Base-by-base conservation (phyloP, 2,113 vertebrate genomes). In the Phalacrocorax brasilianus region DNA sequence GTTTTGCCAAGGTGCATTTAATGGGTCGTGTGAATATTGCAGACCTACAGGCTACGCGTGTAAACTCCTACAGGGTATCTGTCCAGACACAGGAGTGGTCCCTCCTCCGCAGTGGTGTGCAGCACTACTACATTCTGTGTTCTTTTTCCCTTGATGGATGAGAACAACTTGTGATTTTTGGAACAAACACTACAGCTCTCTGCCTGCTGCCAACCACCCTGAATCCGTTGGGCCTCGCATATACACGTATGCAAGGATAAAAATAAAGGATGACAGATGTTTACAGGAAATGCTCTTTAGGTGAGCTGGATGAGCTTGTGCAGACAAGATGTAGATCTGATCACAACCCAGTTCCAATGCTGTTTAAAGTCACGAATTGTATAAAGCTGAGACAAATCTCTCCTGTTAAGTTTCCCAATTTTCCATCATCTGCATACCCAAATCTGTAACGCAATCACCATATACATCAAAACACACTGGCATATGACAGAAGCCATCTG, bases 251-350 rank as follows among this genome's bases (percentile, higher is more conserved):
- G 14, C 21, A 55, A 74, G 45, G 47, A 74, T 55, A 81, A 84
- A 66, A 86, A 78, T 44, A 85, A 73, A 13, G 1, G 6, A 40
- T 61, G 84, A 63, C 44, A 92, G 35, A 55, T 56, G n/a, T 70
- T 91, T 30, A 63, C 61, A 89, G 85, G 71, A 68, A 87, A 71
- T 9, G 32, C 42, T 85, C 80, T 55, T 67, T 23, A 71, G 65
- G 80, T 89, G 77, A 91, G 87, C 73, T 89, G 68, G 55, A 65
- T 52, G 30, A 91, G 84, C 87, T 22, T 45, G 45, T 87, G 71
- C 44, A 55, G 23, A 85, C 66, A 71, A 71, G 61, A 62, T 28
- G 30, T 20, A 70, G 73, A 52, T 49, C 33, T 58, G 45, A 92
- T 70, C 40, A 44, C 63, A 89, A 15, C 22, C 50, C 53, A 84